These are phyloP conservation scores for Bubo scandiacus DNA, from an alignment of 2,113 vertebrate genomes.

Conservation along the genomic window DNA sequence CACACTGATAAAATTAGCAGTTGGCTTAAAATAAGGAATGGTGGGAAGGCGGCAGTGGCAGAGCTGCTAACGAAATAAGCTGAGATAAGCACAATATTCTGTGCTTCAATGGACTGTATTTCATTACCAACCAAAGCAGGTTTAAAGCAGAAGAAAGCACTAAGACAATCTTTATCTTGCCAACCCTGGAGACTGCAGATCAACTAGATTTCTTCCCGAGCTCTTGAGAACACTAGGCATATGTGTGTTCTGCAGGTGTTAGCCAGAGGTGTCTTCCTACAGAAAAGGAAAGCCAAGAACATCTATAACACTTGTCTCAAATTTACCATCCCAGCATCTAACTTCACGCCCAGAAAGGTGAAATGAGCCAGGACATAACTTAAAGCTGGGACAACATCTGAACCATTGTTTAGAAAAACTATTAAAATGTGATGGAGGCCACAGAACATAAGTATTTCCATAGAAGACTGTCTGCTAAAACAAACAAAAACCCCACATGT, in stretches of 20 bases:
- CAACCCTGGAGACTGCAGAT: neutral
- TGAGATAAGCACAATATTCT: neutral
- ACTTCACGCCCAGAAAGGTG: neutral
- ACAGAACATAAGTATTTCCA: neutral
- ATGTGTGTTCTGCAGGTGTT: neutral
- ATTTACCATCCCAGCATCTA: neutral
- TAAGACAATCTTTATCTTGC: neutral
- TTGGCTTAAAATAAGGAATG: neutral
- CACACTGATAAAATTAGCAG: conserved; percentile 11
- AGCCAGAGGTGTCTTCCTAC: neutral
- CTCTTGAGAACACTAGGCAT: neutral
- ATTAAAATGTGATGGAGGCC: neutral
- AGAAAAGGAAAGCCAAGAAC: neutral
- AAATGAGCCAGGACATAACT: neutral
- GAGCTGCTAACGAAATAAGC: neutral
- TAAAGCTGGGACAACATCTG: neutral
- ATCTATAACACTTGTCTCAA: neutral
- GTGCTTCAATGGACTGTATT: neutral
- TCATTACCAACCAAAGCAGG: neutral
- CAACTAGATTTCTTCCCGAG: neutral
- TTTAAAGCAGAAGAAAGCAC: neutral
- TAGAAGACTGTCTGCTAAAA: neutral
- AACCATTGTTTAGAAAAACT: neutral
- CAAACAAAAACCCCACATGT: neutral
- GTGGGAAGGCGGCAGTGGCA: neutral